Evolutionary conservation across 2,113 vertebrate genomes (phyloP).

Genomic region (Bagarius yarrelli): DNA sequence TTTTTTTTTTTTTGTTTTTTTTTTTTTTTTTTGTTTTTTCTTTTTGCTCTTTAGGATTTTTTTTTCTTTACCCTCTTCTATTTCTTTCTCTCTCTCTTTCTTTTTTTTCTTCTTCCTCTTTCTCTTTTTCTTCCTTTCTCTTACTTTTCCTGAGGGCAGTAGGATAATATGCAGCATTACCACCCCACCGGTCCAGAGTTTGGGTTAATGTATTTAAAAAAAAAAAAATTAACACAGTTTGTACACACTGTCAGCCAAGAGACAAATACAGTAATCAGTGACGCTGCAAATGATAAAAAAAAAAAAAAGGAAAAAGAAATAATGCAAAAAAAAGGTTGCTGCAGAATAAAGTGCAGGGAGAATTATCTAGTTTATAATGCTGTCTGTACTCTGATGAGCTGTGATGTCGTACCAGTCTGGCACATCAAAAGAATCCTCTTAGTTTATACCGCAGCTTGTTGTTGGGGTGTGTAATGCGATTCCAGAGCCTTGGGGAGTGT

Average conservation of each 20-base stretch:
- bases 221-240: neutral
- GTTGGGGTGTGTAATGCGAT: slow-evolving; percentile 38
- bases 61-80: too few relatives aligned
- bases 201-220: neutral
- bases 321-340: neutral
- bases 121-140: too few relatives aligned
- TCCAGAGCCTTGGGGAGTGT: slow-evolving; percentile 34
- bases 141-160: too few relatives aligned
- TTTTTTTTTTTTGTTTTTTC: neutral
- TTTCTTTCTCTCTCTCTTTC: too few relatives aligned
- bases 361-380: neutral
- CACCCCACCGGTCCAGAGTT: neutral
- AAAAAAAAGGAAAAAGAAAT: neutral
- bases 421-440: slow-evolving; percentile 20
- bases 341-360: neutral
- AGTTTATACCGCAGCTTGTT: slow-evolving; percentile 15
- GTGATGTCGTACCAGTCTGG: neutral
- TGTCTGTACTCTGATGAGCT: neutral
- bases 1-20: too few relatives aligned
- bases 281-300: neutral
- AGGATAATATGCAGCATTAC: neutral
- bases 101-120: too few relatives aligned
- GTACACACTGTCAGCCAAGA: neutral
- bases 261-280: neutral
- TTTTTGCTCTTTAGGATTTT: too few relatives aligned